Evolutionary conservation across 2,113 vertebrate species (phyloP).

Genomic region (Nicator chloris): DNA sequence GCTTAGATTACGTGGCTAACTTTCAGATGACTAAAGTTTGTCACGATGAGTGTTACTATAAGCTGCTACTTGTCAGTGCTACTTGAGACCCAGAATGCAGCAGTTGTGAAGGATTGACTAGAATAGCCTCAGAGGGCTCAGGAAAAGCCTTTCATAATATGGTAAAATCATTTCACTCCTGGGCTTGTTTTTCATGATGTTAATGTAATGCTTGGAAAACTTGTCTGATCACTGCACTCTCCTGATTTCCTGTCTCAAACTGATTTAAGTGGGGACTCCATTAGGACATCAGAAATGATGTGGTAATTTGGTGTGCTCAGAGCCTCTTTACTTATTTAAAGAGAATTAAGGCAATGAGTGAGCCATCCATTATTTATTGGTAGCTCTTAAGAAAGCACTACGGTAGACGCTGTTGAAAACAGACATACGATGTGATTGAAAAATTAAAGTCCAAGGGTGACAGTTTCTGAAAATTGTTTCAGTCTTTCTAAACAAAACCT

Average conservation of each 20-base stretch:
- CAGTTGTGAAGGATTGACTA: not conserved
- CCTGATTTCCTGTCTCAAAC: not conserved
- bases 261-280: slow-evolving; percentile 5
- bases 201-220: slow-evolving; percentile 6
- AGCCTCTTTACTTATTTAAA: slow-evolving; percentile 43
- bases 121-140: not conserved
- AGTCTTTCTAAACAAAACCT: not conserved
- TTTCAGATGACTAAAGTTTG: not conserved
- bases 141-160: not conserved
- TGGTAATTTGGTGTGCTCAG: not conserved
- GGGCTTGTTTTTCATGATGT: not conserved
- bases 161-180: not conserved
- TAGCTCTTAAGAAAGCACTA: slow-evolving; percentile 10
- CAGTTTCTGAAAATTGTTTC: not conserved
- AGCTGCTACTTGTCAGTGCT: not conserved
- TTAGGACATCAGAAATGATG: slow-evolving; percentile 16
- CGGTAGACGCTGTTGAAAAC: not conserved
- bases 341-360: not conserved
- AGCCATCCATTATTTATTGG: slow-evolving; percentile 42
- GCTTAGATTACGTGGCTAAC: not conserved
- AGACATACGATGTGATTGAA: not conserved
- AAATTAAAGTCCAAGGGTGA: not conserved
- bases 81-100: not conserved
- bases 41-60: not conserved
- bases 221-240: not conserved